Evolutionary conservation across 2,113 vertebrate genomes (phyloP), one percentile per base, ranked within the genome.

Genomic region (Limnothrissa miodon): DNA sequence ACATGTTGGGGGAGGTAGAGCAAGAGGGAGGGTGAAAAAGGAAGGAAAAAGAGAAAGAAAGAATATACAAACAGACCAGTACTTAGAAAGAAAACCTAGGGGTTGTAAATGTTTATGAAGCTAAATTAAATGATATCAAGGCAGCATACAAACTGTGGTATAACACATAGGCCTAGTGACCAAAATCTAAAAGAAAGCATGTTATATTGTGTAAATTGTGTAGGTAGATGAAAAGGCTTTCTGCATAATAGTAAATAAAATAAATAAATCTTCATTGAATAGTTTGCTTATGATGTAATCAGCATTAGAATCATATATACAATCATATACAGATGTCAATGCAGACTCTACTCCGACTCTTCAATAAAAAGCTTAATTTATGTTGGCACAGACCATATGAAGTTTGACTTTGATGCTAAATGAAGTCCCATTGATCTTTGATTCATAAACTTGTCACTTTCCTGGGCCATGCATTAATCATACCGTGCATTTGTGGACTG

Each of bases 321-420:
- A 36, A 15, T 11, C 66, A 74, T 11, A 74, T 74, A 74, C 13
- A 29, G 13, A 33, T 36, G 29, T 36, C 66, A 74, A 48, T 36
- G 13, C 17, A 33, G 29, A 15, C 29, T 74, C 15, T 33, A 3
- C 10, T 17, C 36, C 66, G 36, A 74, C 66, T 87, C 82, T 85
- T 88, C 81, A 86, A 92, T 92, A 89, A 92, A 92, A 91, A 88
- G 85, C 90, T 89, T 85, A 66, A 81, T 48, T 88, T 83, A 88
- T 89, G 89, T 90, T 45, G 79, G 70, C 83, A 36, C 86, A 82
- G 29, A 74, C 90, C 89, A 89, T 88, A 85, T 87, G 88, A 74
- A 81, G 88, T 74, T 74, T 36, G 29, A 74, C 66, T 91, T 91
- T 91, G 90, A 89, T 91, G 89, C 79, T 74, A 48, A 82, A 87